Evolutionary conservation across 2,888 invertebrate species (phyloP).

Genomic region (Homarus gammarus): DNA sequence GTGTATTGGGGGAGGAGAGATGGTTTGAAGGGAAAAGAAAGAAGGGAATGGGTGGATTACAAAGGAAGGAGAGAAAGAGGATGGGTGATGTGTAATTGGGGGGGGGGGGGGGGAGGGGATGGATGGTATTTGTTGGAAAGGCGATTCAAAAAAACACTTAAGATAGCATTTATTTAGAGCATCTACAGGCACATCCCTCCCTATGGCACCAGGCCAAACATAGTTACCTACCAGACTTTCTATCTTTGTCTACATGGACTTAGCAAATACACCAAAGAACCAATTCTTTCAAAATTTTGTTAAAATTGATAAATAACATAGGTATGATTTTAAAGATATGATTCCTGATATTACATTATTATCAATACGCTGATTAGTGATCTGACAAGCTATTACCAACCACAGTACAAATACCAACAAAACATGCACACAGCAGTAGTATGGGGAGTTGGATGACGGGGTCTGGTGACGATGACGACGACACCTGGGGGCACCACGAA

Average conservation of each 20-base stretch:
- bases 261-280: conserved; percentile 66
- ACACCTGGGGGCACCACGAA: conserved; percentile 54
- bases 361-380: conserved; percentile 65
- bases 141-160: not conserved
- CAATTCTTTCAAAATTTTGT: conserved; percentile 53
- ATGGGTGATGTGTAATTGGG: not conserved
- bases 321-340: conserved; percentile 48
- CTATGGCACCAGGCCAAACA: conserved; percentile 72
- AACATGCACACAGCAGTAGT: conserved; percentile 71
- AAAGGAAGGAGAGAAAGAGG: not conserved
- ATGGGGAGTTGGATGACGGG: conserved; percentile 50
- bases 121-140: not conserved
- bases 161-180: conserved; percentile 71
- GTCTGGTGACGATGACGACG: conserved; percentile 13
- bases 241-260: conserved; percentile 67
- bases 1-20: too few species aligned
- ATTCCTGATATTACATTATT: conserved; percentile 60
- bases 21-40: not conserved
- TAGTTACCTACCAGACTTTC: conserved; percentile 64
- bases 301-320: conserved; percentile 46
- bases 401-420: conserved; percentile 71
- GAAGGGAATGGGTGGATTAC: not conserved
- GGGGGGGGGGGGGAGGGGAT: not conserved
- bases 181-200: conserved; percentile 72
- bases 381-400: conserved; percentile 71